phyloP scores from a whole-genome alignment of 2,888 invertebrate species.

The Euclidia mi region DNA sequence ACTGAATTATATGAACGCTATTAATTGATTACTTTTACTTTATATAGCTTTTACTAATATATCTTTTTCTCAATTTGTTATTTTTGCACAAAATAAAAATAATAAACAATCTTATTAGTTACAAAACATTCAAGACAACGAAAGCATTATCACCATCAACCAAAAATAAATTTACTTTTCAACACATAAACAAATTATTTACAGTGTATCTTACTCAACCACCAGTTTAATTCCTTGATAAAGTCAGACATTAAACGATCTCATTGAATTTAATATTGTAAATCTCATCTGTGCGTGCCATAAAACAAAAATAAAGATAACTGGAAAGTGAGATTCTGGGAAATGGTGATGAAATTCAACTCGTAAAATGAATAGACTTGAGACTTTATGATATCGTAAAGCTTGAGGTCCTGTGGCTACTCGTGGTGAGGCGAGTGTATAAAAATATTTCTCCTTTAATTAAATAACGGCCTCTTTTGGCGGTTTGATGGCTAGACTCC shows the following conservation, averaged over 20 bases:
- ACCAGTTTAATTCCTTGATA: constrained; percentile 8
- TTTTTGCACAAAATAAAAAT: too few species aligned
- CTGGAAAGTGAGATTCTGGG: constrained; percentile 66
- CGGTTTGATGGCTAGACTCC: constrained; percentile 31
- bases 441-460: constrained; percentile 42
- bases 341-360: constrained; percentile 79
- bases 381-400: constrained; percentile 78
- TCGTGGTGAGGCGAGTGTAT: constrained; percentile 40
- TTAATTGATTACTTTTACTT: too few species aligned
- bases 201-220: background rate
- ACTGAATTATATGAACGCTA: too few species aligned
- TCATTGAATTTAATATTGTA: constrained; percentile 67
- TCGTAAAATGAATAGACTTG: constrained; percentile 79
- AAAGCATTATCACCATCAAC: too few species aligned
- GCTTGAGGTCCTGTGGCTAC: constrained; percentile 57
- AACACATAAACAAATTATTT: background rate
- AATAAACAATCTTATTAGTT: too few species aligned
- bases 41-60: too few species aligned
- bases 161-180: too few species aligned
- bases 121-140: too few species aligned
- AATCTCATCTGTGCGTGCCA: constrained; percentile 75
- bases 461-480: constrained; percentile 27
- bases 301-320: constrained; percentile 81
- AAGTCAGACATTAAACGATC: constrained; percentile 33
- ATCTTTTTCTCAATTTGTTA: too few species aligned